Evolutionary conservation across 2,113 vertebrate species (phyloP).

Genomic region (Agelaius phoeniceus): DNA sequence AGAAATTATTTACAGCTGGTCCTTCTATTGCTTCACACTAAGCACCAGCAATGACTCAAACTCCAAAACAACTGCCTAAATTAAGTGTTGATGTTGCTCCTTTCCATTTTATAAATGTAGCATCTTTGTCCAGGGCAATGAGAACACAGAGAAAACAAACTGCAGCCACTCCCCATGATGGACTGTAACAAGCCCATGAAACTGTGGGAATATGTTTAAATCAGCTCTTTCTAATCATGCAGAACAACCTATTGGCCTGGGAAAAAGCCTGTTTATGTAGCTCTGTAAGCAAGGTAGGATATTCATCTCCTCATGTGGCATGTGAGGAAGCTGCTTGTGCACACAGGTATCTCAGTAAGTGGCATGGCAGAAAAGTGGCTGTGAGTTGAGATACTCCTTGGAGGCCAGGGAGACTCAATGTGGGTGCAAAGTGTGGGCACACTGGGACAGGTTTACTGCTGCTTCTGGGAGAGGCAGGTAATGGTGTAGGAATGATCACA

Average conservation of each 20-base stretch:
- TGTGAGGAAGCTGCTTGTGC: neutral
- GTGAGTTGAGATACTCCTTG: neutral
- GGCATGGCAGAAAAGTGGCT: neutral
- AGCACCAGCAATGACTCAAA: neutral
- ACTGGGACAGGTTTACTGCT: conserved; percentile 50
- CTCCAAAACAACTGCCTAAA: neutral
- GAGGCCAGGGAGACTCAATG: conserved; percentile 20
- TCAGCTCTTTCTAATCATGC: neutral
- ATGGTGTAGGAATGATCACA: conserved; percentile 46
- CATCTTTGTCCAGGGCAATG: neutral
- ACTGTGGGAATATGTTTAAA: neutral
- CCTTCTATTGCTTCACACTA: neutral
- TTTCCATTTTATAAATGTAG: neutral
- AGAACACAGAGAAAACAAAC: neutral
- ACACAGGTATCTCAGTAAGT: neutral
- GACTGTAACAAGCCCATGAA: neutral
- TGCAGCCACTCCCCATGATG: neutral
- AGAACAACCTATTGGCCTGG: neutral
- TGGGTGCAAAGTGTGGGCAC: conserved; percentile 37
- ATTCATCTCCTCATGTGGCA: neutral
- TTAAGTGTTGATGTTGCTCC: neutral
- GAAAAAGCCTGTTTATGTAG: neutral
- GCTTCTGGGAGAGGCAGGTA: conserved; percentile 40
- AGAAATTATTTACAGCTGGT: neutral
- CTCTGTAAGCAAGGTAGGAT: neutral